Percentiles rank a stretch among this genome's conserved stretches.
phyloP scores from a whole-genome alignment of 2,888 invertebrate species.

The Cerastis leucographa region DNA sequence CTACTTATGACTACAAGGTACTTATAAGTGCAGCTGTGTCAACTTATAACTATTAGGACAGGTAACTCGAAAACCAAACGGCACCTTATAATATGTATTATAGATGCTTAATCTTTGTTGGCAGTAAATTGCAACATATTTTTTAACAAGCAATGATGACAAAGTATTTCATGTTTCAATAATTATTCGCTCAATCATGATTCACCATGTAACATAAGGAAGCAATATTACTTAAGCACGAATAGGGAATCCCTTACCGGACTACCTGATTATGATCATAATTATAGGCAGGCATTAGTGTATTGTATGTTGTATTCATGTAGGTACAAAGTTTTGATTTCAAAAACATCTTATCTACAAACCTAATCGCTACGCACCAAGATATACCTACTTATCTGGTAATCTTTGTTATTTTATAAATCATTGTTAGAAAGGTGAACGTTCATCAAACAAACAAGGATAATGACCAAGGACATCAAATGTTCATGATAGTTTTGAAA shows the following conservation, averaged over 20 bases:
- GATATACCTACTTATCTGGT: not conserved
- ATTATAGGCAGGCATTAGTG: not conserved
- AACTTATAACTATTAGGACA: too few relatives aligned
- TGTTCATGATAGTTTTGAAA: not conserved
- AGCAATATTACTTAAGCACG: not conserved
- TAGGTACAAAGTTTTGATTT: slow-evolving; percentile 10
- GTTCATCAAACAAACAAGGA: not conserved
- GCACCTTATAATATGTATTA: not conserved
- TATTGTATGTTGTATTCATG: not conserved
- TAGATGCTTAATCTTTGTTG: not conserved
- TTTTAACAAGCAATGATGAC: not conserved
- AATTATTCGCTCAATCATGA: not conserved
- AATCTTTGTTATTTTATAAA: not conserved
- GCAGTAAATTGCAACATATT: not conserved
- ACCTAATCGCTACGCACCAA: slow-evolving; percentile 4
- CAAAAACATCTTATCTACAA: slow-evolving; percentile 19
- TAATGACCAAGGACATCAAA: not conserved
- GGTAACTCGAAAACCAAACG: not conserved
- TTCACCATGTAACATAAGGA: not conserved
- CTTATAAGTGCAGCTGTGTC: not conserved
- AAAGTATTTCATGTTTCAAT: not conserved
- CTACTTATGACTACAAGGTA: too few relatives aligned
- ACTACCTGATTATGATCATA: not conserved
- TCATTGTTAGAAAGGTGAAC: not conserved
- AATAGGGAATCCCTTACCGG: slow-evolving; percentile 9